Base-by-base conservation (phyloP, 2,113 vertebrate genomes). In the Panurus biarmicus region DNA sequence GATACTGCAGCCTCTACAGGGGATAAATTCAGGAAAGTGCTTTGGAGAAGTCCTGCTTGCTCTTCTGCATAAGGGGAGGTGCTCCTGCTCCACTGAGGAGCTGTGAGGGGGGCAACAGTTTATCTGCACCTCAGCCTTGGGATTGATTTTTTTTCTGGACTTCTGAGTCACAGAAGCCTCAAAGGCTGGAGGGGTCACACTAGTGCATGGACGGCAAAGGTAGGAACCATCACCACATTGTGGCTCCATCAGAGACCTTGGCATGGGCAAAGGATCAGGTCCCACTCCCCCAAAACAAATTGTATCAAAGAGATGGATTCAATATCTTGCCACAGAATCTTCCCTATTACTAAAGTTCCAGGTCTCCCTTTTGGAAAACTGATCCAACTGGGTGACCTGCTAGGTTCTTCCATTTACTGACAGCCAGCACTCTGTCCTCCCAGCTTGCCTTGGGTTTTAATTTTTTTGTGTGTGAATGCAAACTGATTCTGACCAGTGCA, bases 51-150 rank as follows among this genome's bases (percentile, higher is more conserved):
- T n/a, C 14, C 54, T 61, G 31, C 42, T 57, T 45, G 31, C 19
- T 90, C 17, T 82, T 51, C 48, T 76, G 36, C 29, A 35, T 15
- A 10, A 45, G 0, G 2, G 10, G 53, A 85, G 35, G 6, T 65
- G 50, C 21, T 91, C 14, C 51, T 87, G 35, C 35, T 48, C 35
- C 35, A 33, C 42, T 62, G 42, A 70, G 56, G 42, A 62, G 25
- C 31, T 83, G 6, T 16, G 78, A 42, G 25, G 18, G 35, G 21
- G 8, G 4, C 31, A 11, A 14, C 0, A 2, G 24, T 26, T 35
- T 25, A 29, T 38, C 54, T 48, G 19, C 29, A 26, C 16, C 65
- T 84, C 40, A 60, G 29, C 42, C 12, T 58, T n/a, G 66, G 10
- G 18, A 29, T 11, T 2, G 0, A 33, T 74, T 44, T 24, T 47